phyloP scores from a whole-genome alignment of 2,888 invertebrate species.

The Eilema griseolum region DNA sequence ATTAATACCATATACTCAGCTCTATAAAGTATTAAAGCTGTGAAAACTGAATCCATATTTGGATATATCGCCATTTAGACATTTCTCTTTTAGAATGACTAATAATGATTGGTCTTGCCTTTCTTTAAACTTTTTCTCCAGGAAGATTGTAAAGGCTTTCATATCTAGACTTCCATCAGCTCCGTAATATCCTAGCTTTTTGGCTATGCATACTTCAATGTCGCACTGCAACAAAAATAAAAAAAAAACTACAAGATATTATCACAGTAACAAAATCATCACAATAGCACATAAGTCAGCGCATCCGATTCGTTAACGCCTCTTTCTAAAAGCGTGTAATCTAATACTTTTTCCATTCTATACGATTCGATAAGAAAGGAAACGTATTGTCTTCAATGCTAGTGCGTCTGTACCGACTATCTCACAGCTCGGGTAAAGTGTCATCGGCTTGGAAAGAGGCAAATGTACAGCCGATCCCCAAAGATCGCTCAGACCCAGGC shows the following conservation, averaged over 20 bases:
- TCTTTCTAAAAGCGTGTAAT: no score
- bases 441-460: no score
- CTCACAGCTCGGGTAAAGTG: no score
- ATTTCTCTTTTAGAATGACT: slow-evolving; percentile 44
- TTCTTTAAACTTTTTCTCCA: slow-evolving; percentile 29
- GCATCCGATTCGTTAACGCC: no score
- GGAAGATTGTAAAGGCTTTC: slow-evolving; percentile 25
- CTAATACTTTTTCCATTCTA: no score
- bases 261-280: background rate
- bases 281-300: no score
- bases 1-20: slow-evolving; percentile 29
- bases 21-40: no score
- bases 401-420: no score
- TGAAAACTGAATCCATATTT: slow-evolving; percentile 51
- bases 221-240: slow-evolving; percentile 54
- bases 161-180: slow-evolving; percentile 54
- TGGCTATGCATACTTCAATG: slow-evolving; percentile 50
- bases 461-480: no score
- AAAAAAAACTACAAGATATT: background rate
- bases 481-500: no score
- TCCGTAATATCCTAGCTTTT: slow-evolving; percentile 47
- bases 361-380: no score
- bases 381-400: no score
- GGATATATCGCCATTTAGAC: slow-evolving; percentile 49
- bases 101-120: slow-evolving; percentile 33